Evolutionary conservation across 2,797 vertebrate species (phyloP).

Genomic region (Antrozous pallidus): DNA sequence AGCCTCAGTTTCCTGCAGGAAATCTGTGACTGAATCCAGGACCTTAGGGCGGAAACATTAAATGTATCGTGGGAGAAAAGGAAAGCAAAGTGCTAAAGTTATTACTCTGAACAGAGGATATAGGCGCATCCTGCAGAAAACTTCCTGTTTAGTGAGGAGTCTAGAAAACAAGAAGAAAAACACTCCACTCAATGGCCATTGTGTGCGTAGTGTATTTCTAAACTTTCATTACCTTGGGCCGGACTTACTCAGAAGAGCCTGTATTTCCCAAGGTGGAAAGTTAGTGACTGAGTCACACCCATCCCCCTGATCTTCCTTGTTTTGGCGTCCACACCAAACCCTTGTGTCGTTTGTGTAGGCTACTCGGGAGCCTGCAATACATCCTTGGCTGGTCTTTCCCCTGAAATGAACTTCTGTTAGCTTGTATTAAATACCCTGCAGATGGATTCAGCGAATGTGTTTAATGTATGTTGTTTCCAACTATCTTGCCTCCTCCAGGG

Average conservation of each 20-base stretch:
- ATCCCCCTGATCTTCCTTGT: constrained; percentile 9
- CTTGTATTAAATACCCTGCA: not conserved
- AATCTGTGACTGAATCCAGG: constrained; percentile 75
- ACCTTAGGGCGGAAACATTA: constrained; percentile 82
- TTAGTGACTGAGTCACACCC: not conserved
- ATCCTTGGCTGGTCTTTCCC: not conserved
- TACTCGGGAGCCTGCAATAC: not conserved
- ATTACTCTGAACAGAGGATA: constrained; percentile 82
- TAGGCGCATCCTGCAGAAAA: constrained; percentile 83
- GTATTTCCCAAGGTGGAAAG: not conserved
- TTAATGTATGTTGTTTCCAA: not conserved
- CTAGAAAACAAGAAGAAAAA: constrained; percentile 82
- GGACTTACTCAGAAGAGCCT: constrained; percentile 54
- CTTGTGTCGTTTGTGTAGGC: not conserved
- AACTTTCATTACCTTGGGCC: constrained; percentile 74
- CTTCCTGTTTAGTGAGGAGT: constrained; percentile 84
- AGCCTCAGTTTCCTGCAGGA: constrained; percentile 81
- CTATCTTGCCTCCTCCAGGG: not conserved
- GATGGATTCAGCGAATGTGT: not conserved
- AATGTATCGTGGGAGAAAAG: constrained; percentile 84
- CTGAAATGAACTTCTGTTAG: not conserved
- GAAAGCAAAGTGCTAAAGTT: constrained; percentile 86
- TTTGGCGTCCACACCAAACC: not conserved
- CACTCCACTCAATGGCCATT: constrained; percentile 63
- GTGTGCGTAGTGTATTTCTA: constrained; percentile 76